These are phyloP conservation scores for Gadus chalcogrammus DNA, from an alignment of 2,113 vertebrate genomes.

Conservation along the genomic window DNA sequence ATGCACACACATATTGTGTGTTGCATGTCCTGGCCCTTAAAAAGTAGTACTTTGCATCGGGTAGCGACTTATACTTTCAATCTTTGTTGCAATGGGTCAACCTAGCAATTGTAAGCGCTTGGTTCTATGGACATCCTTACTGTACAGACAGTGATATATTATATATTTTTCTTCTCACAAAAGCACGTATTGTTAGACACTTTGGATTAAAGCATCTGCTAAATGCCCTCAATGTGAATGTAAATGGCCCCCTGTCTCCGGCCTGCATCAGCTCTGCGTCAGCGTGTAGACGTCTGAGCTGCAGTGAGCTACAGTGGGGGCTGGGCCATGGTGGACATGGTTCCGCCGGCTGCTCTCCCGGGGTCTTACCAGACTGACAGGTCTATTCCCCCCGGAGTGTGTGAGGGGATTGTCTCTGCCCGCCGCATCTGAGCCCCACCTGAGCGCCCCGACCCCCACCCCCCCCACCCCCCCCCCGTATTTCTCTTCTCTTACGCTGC, in stretches of 20 bases:
- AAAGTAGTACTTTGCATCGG: too few relatives aligned
- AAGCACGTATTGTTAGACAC: too few relatives aligned
- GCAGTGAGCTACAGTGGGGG: slow-evolving; percentile 32
- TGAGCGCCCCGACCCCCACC: slow-evolving; percentile 28
- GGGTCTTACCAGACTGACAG: slow-evolving; percentile 57
- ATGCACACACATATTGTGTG: too few relatives aligned
- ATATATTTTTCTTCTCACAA: not conserved
- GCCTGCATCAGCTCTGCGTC: not conserved
- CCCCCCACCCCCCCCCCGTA: slow-evolving; percentile 10
- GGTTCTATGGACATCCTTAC: too few relatives aligned
- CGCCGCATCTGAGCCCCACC: slow-evolving; percentile 60
- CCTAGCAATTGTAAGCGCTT: too few relatives aligned
- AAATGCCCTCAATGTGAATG: too few relatives aligned
- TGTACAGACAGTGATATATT: too few relatives aligned
- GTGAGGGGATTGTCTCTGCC: slow-evolving; percentile 56
- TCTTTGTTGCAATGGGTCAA: too few relatives aligned
- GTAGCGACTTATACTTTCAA: too few relatives aligned
- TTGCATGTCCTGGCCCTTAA: too few relatives aligned
- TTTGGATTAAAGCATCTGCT: too few relatives aligned
- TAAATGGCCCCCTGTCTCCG: slow-evolving; percentile 13
- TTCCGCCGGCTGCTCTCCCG: slow-evolving; percentile 56
- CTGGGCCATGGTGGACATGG: slow-evolving; percentile 37
- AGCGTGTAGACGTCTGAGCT: slow-evolving; percentile 7
- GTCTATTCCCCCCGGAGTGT: slow-evolving; percentile 55
- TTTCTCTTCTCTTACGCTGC: too few relatives aligned